Conservation (phyloP, 2,797 vertebrate species). For the Coregonus sp. region DNA sequence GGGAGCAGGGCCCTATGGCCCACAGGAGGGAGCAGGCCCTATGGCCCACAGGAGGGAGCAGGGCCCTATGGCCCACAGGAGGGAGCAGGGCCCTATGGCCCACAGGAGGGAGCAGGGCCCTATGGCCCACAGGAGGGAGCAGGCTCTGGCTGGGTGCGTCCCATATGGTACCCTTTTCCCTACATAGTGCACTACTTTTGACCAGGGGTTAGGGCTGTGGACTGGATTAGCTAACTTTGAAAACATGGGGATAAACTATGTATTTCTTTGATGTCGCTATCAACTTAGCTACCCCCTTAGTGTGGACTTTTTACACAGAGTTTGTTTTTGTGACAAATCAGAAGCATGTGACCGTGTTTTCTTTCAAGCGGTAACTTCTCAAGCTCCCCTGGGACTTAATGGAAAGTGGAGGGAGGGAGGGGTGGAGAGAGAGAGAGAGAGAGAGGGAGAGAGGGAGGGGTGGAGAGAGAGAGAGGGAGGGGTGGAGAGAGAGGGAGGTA, state of each 20-base stretch:
- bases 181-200: neutral
- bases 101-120: no score
- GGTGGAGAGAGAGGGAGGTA: no score
- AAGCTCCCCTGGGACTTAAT: neutral
- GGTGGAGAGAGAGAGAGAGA: no score
- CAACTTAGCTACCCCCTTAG: neutral
- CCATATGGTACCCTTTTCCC: neutral
- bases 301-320: neutral
- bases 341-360: slow-evolving; percentile 12
- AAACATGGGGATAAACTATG: neutral
- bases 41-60: no score
- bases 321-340: slow-evolving; percentile 15
- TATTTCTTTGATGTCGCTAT: neutral
- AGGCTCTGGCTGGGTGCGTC: neutral
- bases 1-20: no score
- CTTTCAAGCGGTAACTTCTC: slow-evolving; percentile 8
- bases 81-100: no score
- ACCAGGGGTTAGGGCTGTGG: neutral
- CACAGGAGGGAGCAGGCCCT: no score
- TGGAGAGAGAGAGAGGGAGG: neutral
- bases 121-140: no score
- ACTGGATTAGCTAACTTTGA: neutral
- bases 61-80: no score
- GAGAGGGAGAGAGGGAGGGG: neutral
- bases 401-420: neutral